Base-by-base conservation (phyloP, 2,797 vertebrate genomes). In the Parotocinclus haroldoi region DNA sequence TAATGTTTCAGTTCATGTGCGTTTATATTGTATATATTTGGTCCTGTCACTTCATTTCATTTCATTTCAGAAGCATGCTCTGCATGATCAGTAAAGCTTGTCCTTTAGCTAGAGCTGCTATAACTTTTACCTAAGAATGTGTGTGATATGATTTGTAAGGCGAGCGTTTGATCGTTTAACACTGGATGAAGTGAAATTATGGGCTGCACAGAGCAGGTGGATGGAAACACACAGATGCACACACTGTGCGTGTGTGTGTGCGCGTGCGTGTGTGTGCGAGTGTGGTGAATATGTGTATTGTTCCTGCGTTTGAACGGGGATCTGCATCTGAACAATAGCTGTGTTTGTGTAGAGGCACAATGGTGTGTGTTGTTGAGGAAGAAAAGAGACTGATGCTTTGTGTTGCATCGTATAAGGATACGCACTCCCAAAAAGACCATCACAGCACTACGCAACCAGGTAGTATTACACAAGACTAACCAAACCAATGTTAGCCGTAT, bases 331-430 rank as follows among this genome's bases (percentile, higher is more conserved):
- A 27, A 72, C 74, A 76, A 72, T 66, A 39, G 57, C 12, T 16
- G 46, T 36, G 16, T 62, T 72, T 76, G 62, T 76, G 57, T 48
- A 44, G 40, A 11, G 18, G 65, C 39, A 72, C 66, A 76, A 76
- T 72, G 46, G 66, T 58, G 39, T 61, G 56, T 46, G 58, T 72
- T 76, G 59, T 72, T 16, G 16, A 12, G 44, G 27, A 12, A 66
- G 10, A 66, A 48, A 42, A 58, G 38, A 42, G 38, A 55, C 27
- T 44, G 44, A 19, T 44, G 36, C 63, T 58, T 66, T 66, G 63
- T 66, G 16, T 58, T 13, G 36, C n/a, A 9, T 56, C 14, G 36
- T 36, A 46, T 45, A 65, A 27, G 42, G 40, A 56, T 45, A 48
- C 27, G 37, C 40, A 38, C 38, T 40, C 55, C 39, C 55, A 58